Evolutionary conservation across 2,113 vertebrate genomes (phyloP).

Genomic region (Entelurus aequoreus): DNA sequence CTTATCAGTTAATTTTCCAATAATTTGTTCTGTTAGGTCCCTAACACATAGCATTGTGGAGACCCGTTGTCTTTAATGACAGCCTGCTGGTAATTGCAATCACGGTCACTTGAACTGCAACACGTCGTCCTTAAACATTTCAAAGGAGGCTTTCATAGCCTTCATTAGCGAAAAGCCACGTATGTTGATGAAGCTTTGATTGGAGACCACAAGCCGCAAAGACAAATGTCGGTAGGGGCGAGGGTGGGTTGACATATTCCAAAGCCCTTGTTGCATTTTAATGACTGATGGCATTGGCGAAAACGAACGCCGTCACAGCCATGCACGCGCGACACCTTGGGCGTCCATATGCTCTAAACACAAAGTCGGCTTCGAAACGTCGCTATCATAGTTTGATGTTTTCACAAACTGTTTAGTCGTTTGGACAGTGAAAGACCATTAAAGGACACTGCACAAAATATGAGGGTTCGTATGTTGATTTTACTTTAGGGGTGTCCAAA

Average conservation of each 20-base stretch:
- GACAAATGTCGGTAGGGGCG: conserved; percentile 15
- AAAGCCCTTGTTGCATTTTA: conserved; percentile 24
- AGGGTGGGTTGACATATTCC: background rate
- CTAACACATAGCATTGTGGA: no score
- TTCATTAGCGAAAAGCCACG: background rate
- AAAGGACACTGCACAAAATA: conserved; percentile 2
- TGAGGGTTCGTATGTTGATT: background rate
- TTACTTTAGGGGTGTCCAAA: background rate
- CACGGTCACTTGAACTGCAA: background rate
- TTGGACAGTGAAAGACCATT: conserved; percentile 4
- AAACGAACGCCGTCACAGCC: conserved; percentile 31
- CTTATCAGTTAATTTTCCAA: background rate
- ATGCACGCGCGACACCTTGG: background rate
- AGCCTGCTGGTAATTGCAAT: background rate
- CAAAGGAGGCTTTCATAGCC: background rate
- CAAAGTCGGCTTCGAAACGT: conserved; percentile 15
- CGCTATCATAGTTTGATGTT: conserved; percentile 15
- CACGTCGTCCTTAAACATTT: background rate
- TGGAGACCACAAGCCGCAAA: background rate
- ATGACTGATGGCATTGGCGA: conserved; percentile 57
- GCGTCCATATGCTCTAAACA: conserved; percentile 25
- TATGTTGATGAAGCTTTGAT: background rate
- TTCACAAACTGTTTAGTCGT: conserved; percentile 7
- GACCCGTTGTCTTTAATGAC: background rate
- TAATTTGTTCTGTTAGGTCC: no score